phyloP scores from a whole-genome alignment of 37 sponge, comb jelly and placozoan species.

The Axinella damicornis region DNA sequence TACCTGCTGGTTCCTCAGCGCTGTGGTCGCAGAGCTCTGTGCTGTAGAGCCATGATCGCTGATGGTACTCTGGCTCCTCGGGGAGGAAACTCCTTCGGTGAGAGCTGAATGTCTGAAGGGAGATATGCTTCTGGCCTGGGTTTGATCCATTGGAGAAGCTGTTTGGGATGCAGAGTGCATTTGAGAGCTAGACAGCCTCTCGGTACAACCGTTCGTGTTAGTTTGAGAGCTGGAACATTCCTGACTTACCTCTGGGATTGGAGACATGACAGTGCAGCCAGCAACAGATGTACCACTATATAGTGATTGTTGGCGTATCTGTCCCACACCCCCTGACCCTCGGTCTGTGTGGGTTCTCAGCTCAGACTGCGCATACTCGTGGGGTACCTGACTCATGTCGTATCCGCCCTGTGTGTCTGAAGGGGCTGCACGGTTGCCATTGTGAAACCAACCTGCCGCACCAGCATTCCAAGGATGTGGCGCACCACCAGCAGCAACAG shows the following conservation, averaged over 20 bases:
- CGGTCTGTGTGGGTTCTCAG: too few species aligned
- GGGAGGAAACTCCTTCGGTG: background rate
- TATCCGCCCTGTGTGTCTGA: too few species aligned
- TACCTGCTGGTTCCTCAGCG: too few species aligned
- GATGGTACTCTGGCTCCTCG: background rate
- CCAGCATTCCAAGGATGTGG: too few species aligned
- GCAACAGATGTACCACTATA: background rate
- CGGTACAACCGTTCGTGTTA: background rate
- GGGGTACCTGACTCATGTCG: too few species aligned
- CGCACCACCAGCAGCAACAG: too few species aligned
- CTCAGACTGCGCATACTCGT: too few species aligned
- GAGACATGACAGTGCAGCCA: constrained; percentile 29
- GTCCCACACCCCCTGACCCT: too few species aligned
- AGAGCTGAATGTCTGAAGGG: constrained; percentile 29
- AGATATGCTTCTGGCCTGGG: background rate
- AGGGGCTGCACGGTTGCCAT: too few species aligned
- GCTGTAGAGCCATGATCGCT: constrained; percentile 4
- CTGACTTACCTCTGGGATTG: constrained; percentile 54
- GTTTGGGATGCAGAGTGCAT: background rate
- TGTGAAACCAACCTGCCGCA: too few species aligned
- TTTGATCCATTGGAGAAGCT: background rate
- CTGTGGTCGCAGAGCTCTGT: background rate
- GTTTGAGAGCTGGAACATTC: constrained; percentile 34
- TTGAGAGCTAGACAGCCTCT: background rate
- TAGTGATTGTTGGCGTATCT: too few species aligned